A percentile compares a stretch with the other conserved stretches of the same genome.
These are phyloP conservation scores for Octomys mimax DNA, from an alignment of 2,797 vertebrate genomes.

Conservation along the genomic window DNA sequence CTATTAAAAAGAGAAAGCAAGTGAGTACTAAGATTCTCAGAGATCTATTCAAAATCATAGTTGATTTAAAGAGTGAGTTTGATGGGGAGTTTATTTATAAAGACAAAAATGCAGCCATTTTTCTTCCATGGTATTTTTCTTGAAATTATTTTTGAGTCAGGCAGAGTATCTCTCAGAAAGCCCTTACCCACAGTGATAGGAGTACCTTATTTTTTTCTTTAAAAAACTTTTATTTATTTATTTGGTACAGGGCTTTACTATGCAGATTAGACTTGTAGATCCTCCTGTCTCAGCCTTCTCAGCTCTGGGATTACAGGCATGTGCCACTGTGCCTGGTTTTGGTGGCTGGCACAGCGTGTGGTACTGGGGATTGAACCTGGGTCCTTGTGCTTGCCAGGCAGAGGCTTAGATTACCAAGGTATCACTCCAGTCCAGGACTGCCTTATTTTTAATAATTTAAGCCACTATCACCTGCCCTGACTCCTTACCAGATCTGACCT, in stretches of 20 bases:
- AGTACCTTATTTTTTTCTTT: constrained; percentile 5
- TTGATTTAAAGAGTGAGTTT: neutral
- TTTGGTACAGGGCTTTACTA: too few relatives aligned
- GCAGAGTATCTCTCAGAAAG: neutral
- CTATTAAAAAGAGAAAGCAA: neutral
- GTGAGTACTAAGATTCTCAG: neutral
- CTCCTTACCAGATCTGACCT: neutral
- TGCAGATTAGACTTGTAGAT: too few relatives aligned
- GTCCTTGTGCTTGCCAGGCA: too few relatives aligned
- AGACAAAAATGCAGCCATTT: neutral
- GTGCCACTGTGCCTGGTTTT: too few relatives aligned
- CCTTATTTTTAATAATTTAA: constrained; percentile 34
- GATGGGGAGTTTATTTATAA: neutral
- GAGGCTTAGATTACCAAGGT: too few relatives aligned
- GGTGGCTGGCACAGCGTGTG: too few relatives aligned
- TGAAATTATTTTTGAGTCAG: neutral
- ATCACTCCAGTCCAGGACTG: neutral
- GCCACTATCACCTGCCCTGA: neutral
- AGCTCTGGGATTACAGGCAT: too few relatives aligned
- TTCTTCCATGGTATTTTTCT: neutral
- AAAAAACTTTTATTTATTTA: neutral
- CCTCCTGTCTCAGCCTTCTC: too few relatives aligned
- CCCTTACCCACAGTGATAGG: neutral
- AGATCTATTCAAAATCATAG: neutral
- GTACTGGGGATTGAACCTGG: too few relatives aligned